Conservation (phyloP, 2,113 vertebrate genomes). For the Coptodon rendalli region DNA sequence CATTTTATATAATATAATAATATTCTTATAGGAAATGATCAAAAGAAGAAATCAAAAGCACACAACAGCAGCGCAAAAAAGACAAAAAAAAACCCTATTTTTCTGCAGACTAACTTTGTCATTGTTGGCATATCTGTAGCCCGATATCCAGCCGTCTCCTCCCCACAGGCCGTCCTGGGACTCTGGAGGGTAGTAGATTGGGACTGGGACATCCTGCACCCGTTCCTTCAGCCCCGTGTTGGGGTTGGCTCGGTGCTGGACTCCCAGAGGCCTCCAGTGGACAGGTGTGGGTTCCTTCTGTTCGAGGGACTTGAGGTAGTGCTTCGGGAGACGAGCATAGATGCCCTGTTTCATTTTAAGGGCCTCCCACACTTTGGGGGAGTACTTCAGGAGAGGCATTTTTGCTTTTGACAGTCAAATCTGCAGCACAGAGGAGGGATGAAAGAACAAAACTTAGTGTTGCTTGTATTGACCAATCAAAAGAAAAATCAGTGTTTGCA, state of each 20-base stretch:
- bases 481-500: not conserved
- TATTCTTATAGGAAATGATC: not conserved
- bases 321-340: slow-evolving; percentile 80
- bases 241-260: slow-evolving; percentile 70
- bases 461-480: not conserved
- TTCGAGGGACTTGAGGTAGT: slow-evolving; percentile 78
- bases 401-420: not conserved
- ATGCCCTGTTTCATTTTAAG: slow-evolving; percentile 81
- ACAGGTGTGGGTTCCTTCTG: slow-evolving; percentile 71
- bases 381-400: slow-evolving; percentile 84
- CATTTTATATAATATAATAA: not conserved
- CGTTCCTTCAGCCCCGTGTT: slow-evolving; percentile 77
- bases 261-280: slow-evolving; percentile 82
- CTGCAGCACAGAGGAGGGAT: not conserved
- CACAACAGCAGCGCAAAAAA: not conserved
- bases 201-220: slow-evolving; percentile 85
- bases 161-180: slow-evolving; percentile 87
- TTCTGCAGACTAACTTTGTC: slow-evolving; percentile 80
- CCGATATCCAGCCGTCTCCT: slow-evolving; percentile 85
- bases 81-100: not conserved
- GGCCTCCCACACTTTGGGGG: slow-evolving; percentile 78
- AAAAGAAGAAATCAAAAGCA: not conserved
- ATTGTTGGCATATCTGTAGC: slow-evolving; percentile 79
- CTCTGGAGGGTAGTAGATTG: slow-evolving; percentile 75
- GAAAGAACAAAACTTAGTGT: not conserved